Evolutionary conservation across 2,113 vertebrate genomes (phyloP).

Genomic region (Pontoporia blainvillei): DNA sequence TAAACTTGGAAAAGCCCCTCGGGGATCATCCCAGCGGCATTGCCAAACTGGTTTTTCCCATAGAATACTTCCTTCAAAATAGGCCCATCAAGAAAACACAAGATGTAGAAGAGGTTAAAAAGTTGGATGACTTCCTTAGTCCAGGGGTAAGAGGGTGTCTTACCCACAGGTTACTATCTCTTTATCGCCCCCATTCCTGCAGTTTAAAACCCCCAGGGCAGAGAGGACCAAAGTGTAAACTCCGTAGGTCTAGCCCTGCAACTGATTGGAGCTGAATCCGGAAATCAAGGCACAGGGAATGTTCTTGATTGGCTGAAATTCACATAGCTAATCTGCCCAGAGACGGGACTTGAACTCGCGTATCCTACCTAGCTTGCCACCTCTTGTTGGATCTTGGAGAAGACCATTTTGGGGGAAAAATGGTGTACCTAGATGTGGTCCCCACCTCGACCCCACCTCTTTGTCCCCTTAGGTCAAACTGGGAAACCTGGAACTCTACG

Average conservation of each 20-base stretch:
- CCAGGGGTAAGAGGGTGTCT: not conserved
- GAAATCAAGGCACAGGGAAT: not conserved
- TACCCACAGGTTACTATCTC: not conserved
- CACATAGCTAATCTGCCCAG: not conserved
- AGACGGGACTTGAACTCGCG: not conserved
- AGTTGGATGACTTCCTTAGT: not conserved
- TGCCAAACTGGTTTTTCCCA: not conserved
- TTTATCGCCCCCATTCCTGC: not conserved
- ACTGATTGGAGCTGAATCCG: not conserved
- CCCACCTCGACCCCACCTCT: not conserved
- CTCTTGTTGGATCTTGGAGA: not conserved
- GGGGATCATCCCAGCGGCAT: not conserved
- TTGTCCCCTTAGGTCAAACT: constrained; percentile 84
- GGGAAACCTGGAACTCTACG: constrained; percentile 74
- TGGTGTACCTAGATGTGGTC: not conserved
- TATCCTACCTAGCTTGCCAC: not conserved
- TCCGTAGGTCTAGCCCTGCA: not conserved
- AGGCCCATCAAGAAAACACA: not conserved
- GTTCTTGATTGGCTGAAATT: not conserved
- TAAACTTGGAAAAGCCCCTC: not conserved
- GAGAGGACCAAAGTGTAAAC: not conserved
- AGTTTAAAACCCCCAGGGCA: not conserved
- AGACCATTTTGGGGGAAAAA: not conserved
- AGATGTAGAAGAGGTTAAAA: not conserved
- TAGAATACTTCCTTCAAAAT: not conserved